Conservation (phyloP, 2,888 invertebrate genomes). For the Eupithecia pulchellata region DNA sequence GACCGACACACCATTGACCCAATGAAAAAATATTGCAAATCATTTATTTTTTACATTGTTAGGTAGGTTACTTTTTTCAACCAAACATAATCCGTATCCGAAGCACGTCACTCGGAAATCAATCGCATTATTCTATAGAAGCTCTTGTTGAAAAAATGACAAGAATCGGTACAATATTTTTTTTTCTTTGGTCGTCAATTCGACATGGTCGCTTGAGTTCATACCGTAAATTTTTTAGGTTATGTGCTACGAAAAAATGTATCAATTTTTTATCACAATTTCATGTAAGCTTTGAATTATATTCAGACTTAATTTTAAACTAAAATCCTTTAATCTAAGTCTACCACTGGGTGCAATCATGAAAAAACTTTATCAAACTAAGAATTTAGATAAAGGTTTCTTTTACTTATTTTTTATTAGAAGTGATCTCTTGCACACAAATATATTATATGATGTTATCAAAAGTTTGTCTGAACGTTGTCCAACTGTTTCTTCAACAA, state of each 20-base stretch:
- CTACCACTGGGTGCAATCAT: not conserved
- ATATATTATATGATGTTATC: no score
- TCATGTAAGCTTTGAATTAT: no score
- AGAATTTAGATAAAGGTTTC: not conserved
- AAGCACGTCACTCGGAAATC: conserved; percentile 57
- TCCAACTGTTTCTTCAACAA: no score
- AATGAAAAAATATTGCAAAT: not conserved
- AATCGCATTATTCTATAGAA: conserved; percentile 47
- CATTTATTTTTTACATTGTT: not conserved
- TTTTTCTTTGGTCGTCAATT: conserved; percentile 42
- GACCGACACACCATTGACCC: not conserved
- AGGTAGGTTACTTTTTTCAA: not conserved
- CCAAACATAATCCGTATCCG: conserved; percentile 10
- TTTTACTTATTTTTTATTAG: no score
- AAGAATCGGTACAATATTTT: conserved; percentile 45
- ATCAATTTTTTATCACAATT: no score
- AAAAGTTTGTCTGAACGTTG: no score
- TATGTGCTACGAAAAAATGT: not conserved
- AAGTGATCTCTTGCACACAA: no score
- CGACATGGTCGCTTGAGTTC: conserved; percentile 46
- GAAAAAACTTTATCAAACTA: no score
- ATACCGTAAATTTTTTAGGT: conserved; percentile 13
- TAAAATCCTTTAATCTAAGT: not conserved
- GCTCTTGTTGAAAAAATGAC: conserved; percentile 46
- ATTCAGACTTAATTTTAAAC: not conserved